These are phyloP conservation scores for Limnephilus rhombicus DNA, from an alignment of 2,888 invertebrate species.

Conservation along the genomic window DNA sequence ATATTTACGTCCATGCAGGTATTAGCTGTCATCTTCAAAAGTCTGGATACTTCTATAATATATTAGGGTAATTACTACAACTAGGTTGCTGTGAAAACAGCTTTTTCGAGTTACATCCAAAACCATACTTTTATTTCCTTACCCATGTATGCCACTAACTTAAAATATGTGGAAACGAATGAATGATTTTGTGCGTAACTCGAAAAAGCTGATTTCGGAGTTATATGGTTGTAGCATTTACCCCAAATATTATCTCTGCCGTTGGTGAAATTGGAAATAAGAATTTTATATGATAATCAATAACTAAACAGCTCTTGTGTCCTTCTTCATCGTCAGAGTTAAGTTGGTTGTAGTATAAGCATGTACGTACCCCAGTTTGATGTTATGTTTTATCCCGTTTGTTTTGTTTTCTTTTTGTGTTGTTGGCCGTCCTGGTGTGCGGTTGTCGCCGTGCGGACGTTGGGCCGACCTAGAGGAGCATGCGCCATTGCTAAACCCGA, in stretches of 20 bases:
- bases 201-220: too few relatives aligned
- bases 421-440: conserved; percentile 66
- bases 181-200: too few relatives aligned
- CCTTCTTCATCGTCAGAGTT: background rate
- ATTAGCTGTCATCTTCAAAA: background rate
- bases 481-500: conserved; percentile 75
- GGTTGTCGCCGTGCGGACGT: conserved; percentile 65
- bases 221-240: too few relatives aligned
- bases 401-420: conserved; percentile 68
- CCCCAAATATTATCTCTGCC: background rate
- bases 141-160: too few relatives aligned
- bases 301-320: background rate
- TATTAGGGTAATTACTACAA: too few relatives aligned
- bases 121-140: too few relatives aligned
- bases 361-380: conserved; percentile 9
- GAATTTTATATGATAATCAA: background rate
- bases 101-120: too few relatives aligned
- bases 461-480: conserved; percentile 74
- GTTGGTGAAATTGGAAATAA: background rate
- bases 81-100: too few relatives aligned
- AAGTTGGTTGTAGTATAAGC: background rate
- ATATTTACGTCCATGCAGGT: background rate
- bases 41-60: background rate
- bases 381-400: conserved; percentile 47
- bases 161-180: too few relatives aligned